Base-by-base conservation (phyloP, 1,140 invertebrate genomes). In the Sycophila sp. region DNA sequence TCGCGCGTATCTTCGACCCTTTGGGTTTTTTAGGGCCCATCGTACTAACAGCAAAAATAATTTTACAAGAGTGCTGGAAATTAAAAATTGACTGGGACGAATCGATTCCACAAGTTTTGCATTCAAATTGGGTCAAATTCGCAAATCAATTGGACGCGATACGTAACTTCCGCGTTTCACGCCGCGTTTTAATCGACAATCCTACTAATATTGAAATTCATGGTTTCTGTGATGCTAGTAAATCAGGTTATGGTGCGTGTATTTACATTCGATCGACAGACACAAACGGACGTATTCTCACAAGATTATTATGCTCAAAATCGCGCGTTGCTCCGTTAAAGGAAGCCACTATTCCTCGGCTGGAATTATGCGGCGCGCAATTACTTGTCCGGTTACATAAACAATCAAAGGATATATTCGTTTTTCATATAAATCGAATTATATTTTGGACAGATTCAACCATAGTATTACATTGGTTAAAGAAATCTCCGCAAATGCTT, bases 291-390 rank as follows among this genome's bases (percentile, higher is more conserved):
- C 36, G 13, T 10, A 24, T 30, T 11, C 34, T 17, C 17, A n/a
- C 32, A 4, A 68, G 26, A 10, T 28, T 65, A 13, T 3, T 42
- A 13, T 51, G 45, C 30, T 19, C 45, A 3, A 53, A 65, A 53
- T 53, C 63, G 5, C 28, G 63, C 13, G 47, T 65, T 4, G 45
- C 63, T 11, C 63, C 63, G 4, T 34, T 65, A 26, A 47, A 65
- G n/a, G 19, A 30, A n/a, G 32, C 36, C 4, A 53, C 63, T 17
- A 32, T 65, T 32, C 63, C 49, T 7, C 51, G 84, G 65, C 73
- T 88, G 17, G 88, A 89, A 76, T 73, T 89, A 24, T 80, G 76
- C 66, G 47, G 24, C 45, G 47, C 63, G 5, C 32, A 79, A 6
- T 56, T 87, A 17, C 64, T 86, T 5, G 74, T 80, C 7, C 4